These are phyloP conservation scores for Myzus persicae DNA, from an alignment of 1,140 invertebrate species.

Conservation along the genomic window DNA sequence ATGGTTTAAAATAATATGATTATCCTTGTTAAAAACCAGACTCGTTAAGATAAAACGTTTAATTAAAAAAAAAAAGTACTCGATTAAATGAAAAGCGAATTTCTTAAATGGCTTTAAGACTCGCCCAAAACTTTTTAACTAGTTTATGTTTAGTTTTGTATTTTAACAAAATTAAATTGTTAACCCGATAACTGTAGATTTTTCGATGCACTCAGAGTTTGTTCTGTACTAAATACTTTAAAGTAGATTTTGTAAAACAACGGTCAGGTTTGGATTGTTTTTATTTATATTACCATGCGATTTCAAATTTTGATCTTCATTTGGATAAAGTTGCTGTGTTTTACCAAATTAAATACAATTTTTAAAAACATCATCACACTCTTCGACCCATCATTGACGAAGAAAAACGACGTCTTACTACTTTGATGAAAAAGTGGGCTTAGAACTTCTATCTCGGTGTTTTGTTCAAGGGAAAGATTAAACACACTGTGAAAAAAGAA, in stretches of 20 bases:
- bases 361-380: neutral
- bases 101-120: conserved; percentile 4
- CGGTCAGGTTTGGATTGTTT: neutral
- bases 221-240: neutral
- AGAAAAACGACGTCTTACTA: neutral
- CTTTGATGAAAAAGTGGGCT: neutral
- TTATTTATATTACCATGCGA: neutral
- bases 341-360: neutral
- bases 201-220: neutral
- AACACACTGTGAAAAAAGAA: conserved; percentile 18
- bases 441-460: neutral
- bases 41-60: conserved; percentile 40
- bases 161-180: neutral
- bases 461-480: neutral
- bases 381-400: neutral
- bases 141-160: conserved; percentile 6
- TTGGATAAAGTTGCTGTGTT: neutral
- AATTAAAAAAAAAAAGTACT: neutral
- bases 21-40: neutral
- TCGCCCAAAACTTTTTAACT: neutral
- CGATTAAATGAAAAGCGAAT: conserved; percentile 1
- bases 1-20: conserved; percentile 28
- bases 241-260: neutral
- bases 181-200: neutral
- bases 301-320: neutral